phyloP scores from a whole-genome alignment of 1,140 invertebrate species.

The Platyura marginata region DNA sequence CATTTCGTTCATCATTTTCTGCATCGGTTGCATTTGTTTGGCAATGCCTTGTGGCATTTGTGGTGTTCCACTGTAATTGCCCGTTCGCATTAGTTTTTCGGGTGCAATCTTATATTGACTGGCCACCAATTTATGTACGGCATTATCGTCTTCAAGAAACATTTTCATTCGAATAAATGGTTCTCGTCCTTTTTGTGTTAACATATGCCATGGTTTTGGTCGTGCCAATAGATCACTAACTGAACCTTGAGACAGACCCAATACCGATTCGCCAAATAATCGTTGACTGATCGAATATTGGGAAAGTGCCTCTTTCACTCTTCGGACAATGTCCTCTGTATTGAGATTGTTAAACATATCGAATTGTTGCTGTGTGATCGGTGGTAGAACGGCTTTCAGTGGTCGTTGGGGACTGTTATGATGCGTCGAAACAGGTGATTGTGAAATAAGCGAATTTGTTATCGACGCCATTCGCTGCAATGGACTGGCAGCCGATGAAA shows the following conservation, averaged over 20 bases:
- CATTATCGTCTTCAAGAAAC: constrained; percentile 93
- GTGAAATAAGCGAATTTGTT: constrained; percentile 88
- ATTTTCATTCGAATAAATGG: constrained; percentile 97
- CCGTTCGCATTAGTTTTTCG: constrained; percentile 87
- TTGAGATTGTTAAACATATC: constrained; percentile 96
- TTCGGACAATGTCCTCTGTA: constrained; percentile 95
- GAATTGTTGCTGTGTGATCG: constrained; percentile 97
- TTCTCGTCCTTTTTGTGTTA: constrained; percentile 91
- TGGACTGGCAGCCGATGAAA: constrained; percentile 69
- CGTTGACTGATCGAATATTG: constrained; percentile 98
- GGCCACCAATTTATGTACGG: constrained; percentile 88
- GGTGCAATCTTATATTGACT: constrained; percentile 96
- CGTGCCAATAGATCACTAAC: constrained; percentile 86
- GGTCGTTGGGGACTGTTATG: constrained; percentile 67
- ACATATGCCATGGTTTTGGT: constrained; percentile 94
- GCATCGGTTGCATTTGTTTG: constrained; percentile 55
- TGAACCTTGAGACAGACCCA: constrained; percentile 90
- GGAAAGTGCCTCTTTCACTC: constrained; percentile 93
- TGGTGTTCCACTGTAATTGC: constrained; percentile 72
- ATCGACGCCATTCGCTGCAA: constrained; percentile 94
- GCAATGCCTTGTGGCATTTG: constrained; percentile 49
- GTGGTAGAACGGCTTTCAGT: constrained; percentile 86
- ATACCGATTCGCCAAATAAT: constrained; percentile 91
- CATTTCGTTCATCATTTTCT: constrained; percentile 50
- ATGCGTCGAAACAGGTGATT: constrained; percentile 65